Conservation (phyloP, 1,140 invertebrate genomes). For the Drosophila pandora region DNA sequence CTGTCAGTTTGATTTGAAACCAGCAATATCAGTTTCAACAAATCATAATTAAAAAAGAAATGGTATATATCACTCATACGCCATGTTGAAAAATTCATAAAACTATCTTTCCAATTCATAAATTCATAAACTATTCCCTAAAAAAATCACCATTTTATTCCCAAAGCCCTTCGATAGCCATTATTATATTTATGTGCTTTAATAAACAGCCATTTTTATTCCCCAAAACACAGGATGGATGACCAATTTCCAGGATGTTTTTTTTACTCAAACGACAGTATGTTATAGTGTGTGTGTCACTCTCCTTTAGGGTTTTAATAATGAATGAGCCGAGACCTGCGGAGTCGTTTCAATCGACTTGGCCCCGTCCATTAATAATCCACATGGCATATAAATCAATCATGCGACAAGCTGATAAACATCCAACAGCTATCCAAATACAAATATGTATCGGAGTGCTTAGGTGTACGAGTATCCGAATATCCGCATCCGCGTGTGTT, state of each 20-base stretch:
- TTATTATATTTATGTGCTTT: background rate
- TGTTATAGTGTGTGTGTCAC: conserved; percentile 24
- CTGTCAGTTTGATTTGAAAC: conserved; percentile 5
- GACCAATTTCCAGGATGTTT: conserved; percentile 14
- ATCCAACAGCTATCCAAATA: conserved; percentile 54
- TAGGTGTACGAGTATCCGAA: conserved; percentile 1
- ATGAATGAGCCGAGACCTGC: conserved; percentile 52
- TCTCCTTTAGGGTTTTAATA: conserved; percentile 49
- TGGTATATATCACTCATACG: background rate
- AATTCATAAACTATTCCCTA: too few species aligned
- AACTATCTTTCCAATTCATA: too few species aligned
- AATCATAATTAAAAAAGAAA: background rate
- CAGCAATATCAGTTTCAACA: too few species aligned
- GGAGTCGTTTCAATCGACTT: conserved; percentile 69
- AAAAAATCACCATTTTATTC: too few species aligned
- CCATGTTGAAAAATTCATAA: background rate
- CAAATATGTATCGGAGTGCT: conserved; percentile 33
- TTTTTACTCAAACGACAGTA: background rate
- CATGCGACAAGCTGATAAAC: conserved; percentile 77
- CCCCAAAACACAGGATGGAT: conserved; percentile 13
- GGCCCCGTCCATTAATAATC: conserved; percentile 69
- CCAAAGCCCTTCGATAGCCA: background rate
- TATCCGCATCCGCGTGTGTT: conserved; percentile 18
- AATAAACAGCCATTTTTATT: background rate
- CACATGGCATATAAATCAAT: conserved; percentile 71